Base-by-base conservation (phyloP, 2,113 vertebrate genomes). In the Charina bottae region DNA sequence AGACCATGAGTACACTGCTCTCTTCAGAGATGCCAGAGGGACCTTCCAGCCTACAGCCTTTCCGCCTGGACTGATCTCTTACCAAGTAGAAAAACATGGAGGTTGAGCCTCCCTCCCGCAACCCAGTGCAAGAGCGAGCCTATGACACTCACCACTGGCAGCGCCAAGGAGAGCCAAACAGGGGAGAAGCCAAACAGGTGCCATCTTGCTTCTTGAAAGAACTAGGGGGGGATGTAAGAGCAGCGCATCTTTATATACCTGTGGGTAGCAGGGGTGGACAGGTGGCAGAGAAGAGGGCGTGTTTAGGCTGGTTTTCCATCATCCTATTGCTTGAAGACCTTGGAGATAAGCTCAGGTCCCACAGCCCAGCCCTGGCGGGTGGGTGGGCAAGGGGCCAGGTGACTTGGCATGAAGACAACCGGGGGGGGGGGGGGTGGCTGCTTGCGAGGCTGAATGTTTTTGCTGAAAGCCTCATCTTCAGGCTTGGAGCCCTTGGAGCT, bases 161-260 rank as follows among this genome's bases (percentile, higher is more conserved):
- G 90, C 9, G 24, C 88, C 87, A 28, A 93, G 4, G 83, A 96
- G 85, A 56, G 91, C 92, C 0, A 55, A 83, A 87, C 84, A 93
- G 85, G 88, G 85, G 3, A 93, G 24, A 23, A 93, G 12, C 93
- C 93, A 93, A 58, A 94, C 28, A 37, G 24, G 60, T 6, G 64
- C 56, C 93, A 93, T 93, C 85, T 92, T 62, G 87, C 12, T 59
- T 54, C 15, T 8, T 49, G 5, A 26, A 84, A 15, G 46, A 54
- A 6, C 3, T 0, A 26, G 46, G 87, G 54, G 54, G 3, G 9
- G 23, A 54, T 21, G n/a, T 12, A 37, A 37, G 42, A n/a, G 87
- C 6, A 0, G 12, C 2, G 11, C 11, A 1, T 10, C 55, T 28
- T 89, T 62, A 92, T 89, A 92, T 92, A 23, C n/a, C n/a, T n/a